Conservation (phyloP, 2,113 vertebrate genomes). For the Calidris pugnax region DNA sequence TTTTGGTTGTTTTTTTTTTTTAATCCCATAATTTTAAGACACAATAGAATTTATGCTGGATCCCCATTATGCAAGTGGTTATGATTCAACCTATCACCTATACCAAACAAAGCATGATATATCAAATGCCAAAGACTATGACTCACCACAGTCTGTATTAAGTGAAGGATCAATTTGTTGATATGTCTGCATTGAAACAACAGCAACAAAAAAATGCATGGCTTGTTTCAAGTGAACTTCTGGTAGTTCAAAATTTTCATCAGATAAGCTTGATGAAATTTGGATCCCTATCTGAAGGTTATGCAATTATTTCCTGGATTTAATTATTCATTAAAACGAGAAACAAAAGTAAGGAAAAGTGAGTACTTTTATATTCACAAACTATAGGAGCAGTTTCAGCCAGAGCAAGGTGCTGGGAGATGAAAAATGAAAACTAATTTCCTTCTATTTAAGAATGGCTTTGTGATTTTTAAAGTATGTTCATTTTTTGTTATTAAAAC, state of each 20-base stretch:
- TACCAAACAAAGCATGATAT: not conserved
- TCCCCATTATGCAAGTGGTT: not conserved
- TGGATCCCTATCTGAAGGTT: not conserved
- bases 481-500: constrained; percentile 29
- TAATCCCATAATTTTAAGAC: not conserved
- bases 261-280: not conserved
- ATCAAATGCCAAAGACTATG: not conserved
- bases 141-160: not conserved
- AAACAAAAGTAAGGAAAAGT: not conserved
- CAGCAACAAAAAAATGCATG: not conserved
- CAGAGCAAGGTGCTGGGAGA: not conserved
- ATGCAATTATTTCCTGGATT: not conserved
- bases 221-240: not conserved
- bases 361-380: not conserved
- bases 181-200: not conserved
- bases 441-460: not conserved
- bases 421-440: not conserved
- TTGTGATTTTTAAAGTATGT: constrained; percentile 3
- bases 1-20: too few relatives aligned
- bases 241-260: not conserved
- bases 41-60: not conserved
- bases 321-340: not conserved
- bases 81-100: not conserved
- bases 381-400: not conserved
- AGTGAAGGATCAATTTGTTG: not conserved